Evolutionary conservation across 2,113 vertebrate genomes (phyloP), one percentile per base, ranked within the genome.

Genomic region (Peromyscus polionotus): DNA sequence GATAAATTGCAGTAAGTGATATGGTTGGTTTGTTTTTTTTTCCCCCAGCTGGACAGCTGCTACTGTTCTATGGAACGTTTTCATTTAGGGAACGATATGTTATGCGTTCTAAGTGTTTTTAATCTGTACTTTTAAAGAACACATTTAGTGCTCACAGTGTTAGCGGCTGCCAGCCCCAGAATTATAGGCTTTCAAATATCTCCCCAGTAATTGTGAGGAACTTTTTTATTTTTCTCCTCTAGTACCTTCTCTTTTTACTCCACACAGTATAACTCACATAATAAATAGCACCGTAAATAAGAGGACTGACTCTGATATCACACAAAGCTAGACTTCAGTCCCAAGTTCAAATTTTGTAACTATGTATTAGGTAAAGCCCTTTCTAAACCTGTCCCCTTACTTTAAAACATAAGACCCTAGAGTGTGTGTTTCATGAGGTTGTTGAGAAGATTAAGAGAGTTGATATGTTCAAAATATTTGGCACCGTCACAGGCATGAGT

Each of bases 151-250:
- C 51, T 95, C 86, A 86, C 51, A 80, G 31, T 85, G 76, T 90
- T 96, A 89, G 93, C 89, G 93, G 77, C 86, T 94, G 80, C 88
- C n/a, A 90, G 42, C 59, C 67, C 57, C 61, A 14, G 81, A 93
- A 95, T 96, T 89, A 42, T 12, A 86, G 76, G 26, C 39, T 95
- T 96, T 95, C 72, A 91, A 94, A 90, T 94, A 92, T 51, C 59
- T 65, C 89, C 45, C 39, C 45, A 70, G 88, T 72, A 68, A 96
- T 93, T 83, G 33, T 77, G 63, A 81, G 59, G 84, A 87, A 24
- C 91, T 96, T 67, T 48, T 33, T 22, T 54, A 8, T 95, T 95
- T 31, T 28, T 26, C n/a, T 73, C 96, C 36, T 95, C 67, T 93
- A 57, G 67, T 73, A 20, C 39, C 59, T n/a, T 95, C n/a, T 68